These are phyloP conservation scores for Cheilosia impressa DNA, from an alignment of 2,888 invertebrate genomes.

Conservation along the genomic window DNA sequence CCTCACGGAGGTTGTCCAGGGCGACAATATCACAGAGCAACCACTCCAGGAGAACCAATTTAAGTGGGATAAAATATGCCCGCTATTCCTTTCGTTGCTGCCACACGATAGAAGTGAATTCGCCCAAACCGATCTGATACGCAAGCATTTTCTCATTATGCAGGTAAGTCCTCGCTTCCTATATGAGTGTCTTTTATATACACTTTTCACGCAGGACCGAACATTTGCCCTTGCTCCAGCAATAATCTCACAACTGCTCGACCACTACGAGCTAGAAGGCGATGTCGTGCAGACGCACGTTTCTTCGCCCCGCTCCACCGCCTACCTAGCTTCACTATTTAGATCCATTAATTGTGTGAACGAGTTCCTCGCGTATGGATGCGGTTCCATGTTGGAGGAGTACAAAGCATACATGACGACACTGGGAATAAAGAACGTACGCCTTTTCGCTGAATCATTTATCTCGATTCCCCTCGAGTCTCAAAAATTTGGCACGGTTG, in stretches of 20 bases:
- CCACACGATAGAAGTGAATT: slow-evolving; percentile 85
- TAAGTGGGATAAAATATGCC: slow-evolving; percentile 84
- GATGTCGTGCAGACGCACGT: slow-evolving; percentile 92
- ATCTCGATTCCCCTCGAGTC: slow-evolving; percentile 85
- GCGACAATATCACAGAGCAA: slow-evolving; percentile 67
- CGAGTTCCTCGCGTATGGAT: slow-evolving; percentile 86
- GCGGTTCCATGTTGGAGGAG: slow-evolving; percentile 85
- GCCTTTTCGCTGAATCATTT: slow-evolving; percentile 84
- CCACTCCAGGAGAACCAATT: slow-evolving; percentile 79
- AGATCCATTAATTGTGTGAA: slow-evolving; percentile 86
- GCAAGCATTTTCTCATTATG: slow-evolving; percentile 85
- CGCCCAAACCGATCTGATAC: slow-evolving; percentile 85
- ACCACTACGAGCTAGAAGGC: slow-evolving; percentile 86
- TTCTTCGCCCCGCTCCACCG: slow-evolving; percentile 91
- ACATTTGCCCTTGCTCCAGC: slow-evolving; percentile 93
- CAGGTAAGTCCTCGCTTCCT: slow-evolving; percentile 83
- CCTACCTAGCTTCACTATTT: slow-evolving; percentile 89
- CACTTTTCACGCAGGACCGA: slow-evolving; percentile 86
- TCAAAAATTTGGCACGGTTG: slow-evolving; percentile 86
- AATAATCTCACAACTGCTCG: slow-evolving; percentile 88
- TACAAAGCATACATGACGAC: slow-evolving; percentile 88
- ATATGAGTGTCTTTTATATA: background rate
- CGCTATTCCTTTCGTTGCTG: slow-evolving; percentile 85
- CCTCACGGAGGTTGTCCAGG: slow-evolving; percentile 75
- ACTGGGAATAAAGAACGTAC: slow-evolving; percentile 87